Percentiles rank a stretch among this genome's conserved stretches.
Conservation (phyloP, 1,140 invertebrate species). For the Coptotermes formosanus region DNA sequence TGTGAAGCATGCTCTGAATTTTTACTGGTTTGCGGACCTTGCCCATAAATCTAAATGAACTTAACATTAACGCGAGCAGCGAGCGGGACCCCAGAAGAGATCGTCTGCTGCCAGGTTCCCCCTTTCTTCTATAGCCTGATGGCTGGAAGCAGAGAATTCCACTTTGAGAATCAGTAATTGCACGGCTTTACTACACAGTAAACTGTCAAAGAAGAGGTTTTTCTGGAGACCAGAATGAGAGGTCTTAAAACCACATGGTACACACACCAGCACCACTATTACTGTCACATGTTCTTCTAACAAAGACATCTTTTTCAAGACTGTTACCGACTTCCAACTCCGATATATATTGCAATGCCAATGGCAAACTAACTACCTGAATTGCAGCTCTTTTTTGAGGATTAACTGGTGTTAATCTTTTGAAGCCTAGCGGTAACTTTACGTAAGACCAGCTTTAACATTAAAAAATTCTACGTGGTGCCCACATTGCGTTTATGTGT, state of each 20-base stretch:
- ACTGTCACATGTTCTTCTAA: neutral
- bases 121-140: too few relatives aligned
- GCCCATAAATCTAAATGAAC: conserved; percentile 4
- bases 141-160: neutral
- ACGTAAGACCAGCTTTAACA: too few relatives aligned
- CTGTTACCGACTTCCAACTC: neutral
- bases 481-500: too few relatives aligned
- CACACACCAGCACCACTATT: neutral
- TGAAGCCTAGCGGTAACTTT: too few relatives aligned
- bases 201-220: neutral
- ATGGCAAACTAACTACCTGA: neutral
- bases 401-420: too few relatives aligned
- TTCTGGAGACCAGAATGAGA: neutral
- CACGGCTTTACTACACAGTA: neutral
- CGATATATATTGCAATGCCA: neutral
- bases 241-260: neutral
- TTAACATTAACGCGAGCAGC: neutral
- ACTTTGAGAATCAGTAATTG: neutral
- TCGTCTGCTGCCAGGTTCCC: neutral
- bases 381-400: too few relatives aligned
- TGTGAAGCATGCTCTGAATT: conserved; percentile 11
- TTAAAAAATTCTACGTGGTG: too few relatives aligned
- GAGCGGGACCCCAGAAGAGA: neutral
- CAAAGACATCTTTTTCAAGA: neutral
- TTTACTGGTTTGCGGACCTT: neutral